Conservation (phyloP, 2,113 vertebrate genomes). For the Brachypteracias leptosomus region DNA sequence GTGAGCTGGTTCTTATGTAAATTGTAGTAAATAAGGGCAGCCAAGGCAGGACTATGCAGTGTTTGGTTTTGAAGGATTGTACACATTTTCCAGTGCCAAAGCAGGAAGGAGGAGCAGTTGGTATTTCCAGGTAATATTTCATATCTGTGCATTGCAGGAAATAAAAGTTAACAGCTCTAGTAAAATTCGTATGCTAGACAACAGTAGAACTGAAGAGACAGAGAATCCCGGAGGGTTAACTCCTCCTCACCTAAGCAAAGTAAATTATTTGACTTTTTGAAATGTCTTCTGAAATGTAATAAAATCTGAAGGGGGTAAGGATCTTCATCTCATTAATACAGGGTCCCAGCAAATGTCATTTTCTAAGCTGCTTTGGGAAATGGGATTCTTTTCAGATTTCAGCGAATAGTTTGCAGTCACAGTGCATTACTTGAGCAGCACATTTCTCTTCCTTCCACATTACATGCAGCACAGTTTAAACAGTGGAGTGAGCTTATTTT, state of each 20-base stretch:
- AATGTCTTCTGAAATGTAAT: constrained; percentile 68
- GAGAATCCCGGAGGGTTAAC: constrained; percentile 59
- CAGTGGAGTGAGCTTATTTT: constrained; percentile 65
- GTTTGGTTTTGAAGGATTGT: constrained; percentile 28
- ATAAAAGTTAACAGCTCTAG: constrained; percentile 61
- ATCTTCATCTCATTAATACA: constrained; percentile 71
- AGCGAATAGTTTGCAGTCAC: constrained; percentile 37
- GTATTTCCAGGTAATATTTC: too few relatives aligned
- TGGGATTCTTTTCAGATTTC: constrained; percentile 60
- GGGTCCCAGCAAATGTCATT: constrained; percentile 70
- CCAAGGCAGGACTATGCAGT: neutral
- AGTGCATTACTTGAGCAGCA: constrained; percentile 55
- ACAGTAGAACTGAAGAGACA: constrained; percentile 46
- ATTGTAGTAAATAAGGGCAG: constrained; percentile 11
- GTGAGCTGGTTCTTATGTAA: neutral
- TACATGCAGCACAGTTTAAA: constrained; percentile 57
- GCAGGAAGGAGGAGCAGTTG: constrained; percentile 1
- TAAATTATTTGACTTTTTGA: constrained; percentile 66
- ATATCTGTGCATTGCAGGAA: constrained; percentile 27
- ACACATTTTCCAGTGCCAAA: neutral
- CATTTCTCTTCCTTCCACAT: constrained; percentile 62
- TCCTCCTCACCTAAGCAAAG: constrained; percentile 61
- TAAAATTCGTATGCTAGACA: constrained; percentile 61
- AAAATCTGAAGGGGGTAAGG: constrained; percentile 60
- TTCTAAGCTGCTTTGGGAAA: constrained; percentile 64